Evolutionary conservation across 2,797 vertebrate species (phyloP).

Genomic region (Sardinella longiceps): DNA sequence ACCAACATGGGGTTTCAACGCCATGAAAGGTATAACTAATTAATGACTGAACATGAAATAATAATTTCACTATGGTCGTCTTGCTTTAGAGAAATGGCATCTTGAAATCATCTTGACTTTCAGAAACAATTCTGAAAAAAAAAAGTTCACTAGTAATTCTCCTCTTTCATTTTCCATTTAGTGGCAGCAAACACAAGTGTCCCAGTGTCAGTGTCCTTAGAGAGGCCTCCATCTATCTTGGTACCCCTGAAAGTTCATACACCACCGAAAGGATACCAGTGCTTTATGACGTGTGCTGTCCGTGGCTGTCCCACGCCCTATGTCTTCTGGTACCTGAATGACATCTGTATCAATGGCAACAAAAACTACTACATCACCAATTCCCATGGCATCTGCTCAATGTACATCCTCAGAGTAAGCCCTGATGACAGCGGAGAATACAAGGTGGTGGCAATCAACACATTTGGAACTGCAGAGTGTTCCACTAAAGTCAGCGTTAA

Average conservation of each 20-base stretch:
- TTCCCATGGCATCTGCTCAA: conserved; percentile 83
- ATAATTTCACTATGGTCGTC: no score
- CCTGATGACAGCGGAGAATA: conserved; percentile 79
- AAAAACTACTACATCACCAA: conserved; percentile 80
- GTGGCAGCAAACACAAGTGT: conserved; percentile 35
- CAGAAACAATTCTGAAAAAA: not conserved
- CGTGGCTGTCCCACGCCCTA: conserved; percentile 76
- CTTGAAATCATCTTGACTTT: not conserved
- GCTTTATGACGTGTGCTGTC: conserved; percentile 89
- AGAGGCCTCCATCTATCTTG: conserved; percentile 81
- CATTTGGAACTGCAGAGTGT: conserved; percentile 76
- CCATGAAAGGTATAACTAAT: conserved; percentile 74
- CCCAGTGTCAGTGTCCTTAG: conserved; percentile 57
- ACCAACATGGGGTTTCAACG: conserved; percentile 78
- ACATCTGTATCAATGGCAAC: conserved; percentile 76
- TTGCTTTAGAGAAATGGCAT: not conserved
- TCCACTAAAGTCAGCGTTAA: conserved; percentile 76
- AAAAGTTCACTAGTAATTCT: not conserved
- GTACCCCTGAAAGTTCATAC: conserved; percentile 82
- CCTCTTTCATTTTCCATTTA: conserved; percentile 49
- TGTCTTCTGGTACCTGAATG: conserved; percentile 84
- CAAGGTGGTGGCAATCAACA: conserved; percentile 80
- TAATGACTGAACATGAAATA: no score
- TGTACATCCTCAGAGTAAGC: conserved; percentile 77
- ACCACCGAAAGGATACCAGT: conserved; percentile 80